phyloP scores from a whole-genome alignment of 2,113 vertebrate species.

The Octodon degus region DNA sequence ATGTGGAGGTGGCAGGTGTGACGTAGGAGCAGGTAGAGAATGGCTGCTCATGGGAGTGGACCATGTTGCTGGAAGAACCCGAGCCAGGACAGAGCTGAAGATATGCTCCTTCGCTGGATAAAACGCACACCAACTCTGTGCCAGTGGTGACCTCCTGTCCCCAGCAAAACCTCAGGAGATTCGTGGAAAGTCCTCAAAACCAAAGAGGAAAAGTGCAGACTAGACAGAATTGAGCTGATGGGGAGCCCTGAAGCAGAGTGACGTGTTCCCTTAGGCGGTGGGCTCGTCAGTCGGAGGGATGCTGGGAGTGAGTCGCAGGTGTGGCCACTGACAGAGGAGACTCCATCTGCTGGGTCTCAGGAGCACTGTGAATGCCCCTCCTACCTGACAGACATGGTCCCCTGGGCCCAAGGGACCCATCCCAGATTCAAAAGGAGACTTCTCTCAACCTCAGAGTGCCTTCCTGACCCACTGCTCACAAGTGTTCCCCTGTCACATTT shows the following conservation, averaged over 20 bases:
- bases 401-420: neutral
- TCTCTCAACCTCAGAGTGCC: accelerated
- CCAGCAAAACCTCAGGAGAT: neutral
- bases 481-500: neutral
- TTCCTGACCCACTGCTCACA: neutral
- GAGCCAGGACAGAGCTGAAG: neutral
- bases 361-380: neutral
- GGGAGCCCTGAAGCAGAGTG: neutral
- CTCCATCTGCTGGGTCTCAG: neutral
- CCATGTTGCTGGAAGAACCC: too few species aligned
- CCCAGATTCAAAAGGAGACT: neutral
- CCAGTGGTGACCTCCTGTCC: neutral
- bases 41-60: neutral
- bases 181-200: neutral
- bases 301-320: neutral
- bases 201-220: neutral
- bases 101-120: neutral
- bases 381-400: neutral
- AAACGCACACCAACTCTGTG: neutral
- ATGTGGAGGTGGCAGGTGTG: neutral
- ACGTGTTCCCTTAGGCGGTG: too few species aligned
- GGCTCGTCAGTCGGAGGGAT: neutral
- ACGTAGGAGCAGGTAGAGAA: neutral
- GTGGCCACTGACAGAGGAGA: neutral
- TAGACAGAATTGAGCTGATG: neutral